phyloP scores from a whole-genome alignment of 2,113 vertebrate genomes.

The Rhea pennata region DNA sequence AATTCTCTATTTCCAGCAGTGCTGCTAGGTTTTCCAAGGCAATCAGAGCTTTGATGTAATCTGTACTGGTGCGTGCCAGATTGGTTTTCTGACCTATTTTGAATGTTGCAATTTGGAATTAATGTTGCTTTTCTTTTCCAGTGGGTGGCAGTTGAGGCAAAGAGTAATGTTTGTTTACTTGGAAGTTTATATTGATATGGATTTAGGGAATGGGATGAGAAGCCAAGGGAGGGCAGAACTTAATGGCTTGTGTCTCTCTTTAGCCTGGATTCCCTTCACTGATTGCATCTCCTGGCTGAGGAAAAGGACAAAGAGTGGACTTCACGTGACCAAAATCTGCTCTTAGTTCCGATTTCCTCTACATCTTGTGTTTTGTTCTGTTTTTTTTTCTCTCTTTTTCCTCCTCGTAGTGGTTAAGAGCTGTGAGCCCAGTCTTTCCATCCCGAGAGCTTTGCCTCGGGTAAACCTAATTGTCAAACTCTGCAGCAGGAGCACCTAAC shows the following conservation, averaged over 20 bases:
- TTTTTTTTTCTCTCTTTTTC: neutral
- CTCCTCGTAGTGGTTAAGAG: neutral
- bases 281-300: neutral
- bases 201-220: slow-evolving; percentile 5
- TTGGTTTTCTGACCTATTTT: slow-evolving; percentile 24
- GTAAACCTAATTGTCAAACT: neutral
- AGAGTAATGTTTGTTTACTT: slow-evolving; percentile 56
- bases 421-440: neutral
- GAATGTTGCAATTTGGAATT: slow-evolving; percentile 10
- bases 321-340: neutral
- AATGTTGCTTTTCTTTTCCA: slow-evolving; percentile 66
- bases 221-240: neutral
- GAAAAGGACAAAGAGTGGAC: neutral
- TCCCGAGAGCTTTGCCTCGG: neutral
- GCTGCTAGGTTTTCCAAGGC: neutral
- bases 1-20: neutral
- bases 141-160: slow-evolving; percentile 68
- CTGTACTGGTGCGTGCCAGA: neutral
- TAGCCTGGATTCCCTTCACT: neutral
- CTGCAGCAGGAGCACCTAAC: neutral
- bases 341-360: slow-evolving; percentile 6
- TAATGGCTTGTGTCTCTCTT: neutral
- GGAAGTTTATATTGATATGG: neutral
- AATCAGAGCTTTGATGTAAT: neutral
- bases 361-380: neutral